Percentiles rank a stretch among this genome's conserved stretches.
Evolutionary conservation across 2,797 vertebrate genomes (phyloP).

Genomic region (Enteromius viviparus): DNA sequence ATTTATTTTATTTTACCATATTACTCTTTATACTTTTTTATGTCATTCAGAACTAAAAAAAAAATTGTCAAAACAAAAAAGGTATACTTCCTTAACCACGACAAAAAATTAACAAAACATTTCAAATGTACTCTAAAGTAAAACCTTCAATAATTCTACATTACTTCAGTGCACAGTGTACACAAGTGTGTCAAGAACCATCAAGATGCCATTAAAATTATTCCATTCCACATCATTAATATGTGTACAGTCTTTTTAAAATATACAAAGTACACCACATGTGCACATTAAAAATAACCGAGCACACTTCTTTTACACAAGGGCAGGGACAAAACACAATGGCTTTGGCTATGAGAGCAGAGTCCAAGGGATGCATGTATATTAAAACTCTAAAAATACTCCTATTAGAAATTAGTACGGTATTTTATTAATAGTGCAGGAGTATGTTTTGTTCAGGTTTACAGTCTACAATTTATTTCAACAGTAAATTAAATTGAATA

Average conservation of each 20-base stretch:
- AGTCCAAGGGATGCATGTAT: not conserved
- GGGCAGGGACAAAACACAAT: not conserved
- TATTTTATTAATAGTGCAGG: too few species aligned
- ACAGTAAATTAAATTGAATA: not conserved
- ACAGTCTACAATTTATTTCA: not conserved
- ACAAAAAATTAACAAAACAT: not conserved
- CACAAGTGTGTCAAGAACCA: not conserved
- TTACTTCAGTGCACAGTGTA: not conserved
- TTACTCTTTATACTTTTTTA: not conserved
- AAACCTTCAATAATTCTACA: not conserved
- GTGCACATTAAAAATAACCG: too few species aligned
- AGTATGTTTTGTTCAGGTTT: not conserved
- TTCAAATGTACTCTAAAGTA: not conserved
- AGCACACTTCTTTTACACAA: not conserved
- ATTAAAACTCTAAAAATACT: not conserved
- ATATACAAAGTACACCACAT: not conserved
- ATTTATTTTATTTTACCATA: not conserved
- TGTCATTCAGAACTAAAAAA: not conserved
- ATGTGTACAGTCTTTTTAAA: not conserved
- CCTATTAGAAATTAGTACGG: not conserved
- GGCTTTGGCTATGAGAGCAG: not conserved
- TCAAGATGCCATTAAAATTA: not conserved
- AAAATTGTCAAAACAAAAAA: not conserved
- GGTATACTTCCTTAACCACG: not conserved
- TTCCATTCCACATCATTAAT: not conserved